phyloP scores from a whole-genome alignment of 2,888 invertebrate species.

The Ephialtes manifestator region DNA sequence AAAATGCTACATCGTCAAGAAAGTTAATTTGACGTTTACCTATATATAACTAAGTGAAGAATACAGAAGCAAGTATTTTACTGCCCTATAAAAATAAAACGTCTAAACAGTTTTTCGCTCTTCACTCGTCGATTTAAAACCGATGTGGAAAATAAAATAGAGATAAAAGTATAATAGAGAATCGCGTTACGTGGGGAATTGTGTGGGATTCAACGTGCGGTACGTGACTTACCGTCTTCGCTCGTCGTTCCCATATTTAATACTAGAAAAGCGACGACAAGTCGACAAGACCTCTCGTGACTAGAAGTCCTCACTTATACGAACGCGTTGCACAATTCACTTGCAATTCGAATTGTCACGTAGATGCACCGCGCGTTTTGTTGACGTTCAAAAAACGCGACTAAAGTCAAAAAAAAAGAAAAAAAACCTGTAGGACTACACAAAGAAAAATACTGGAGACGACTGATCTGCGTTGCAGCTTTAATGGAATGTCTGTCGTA shows the following conservation, averaged over 20 bases:
- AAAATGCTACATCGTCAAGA: no score
- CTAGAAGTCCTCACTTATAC: neutral
- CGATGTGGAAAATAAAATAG: neutral
- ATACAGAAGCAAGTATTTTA: neutral
- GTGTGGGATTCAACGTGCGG: conserved; percentile 22
- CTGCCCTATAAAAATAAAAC: neutral
- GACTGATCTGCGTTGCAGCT: conserved; percentile 11
- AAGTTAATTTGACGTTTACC: no score
- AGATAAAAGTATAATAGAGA: neutral
- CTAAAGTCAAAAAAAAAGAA: neutral
- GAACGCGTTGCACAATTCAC: neutral
- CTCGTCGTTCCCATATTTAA: conserved; percentile 16
- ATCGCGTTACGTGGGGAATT: neutral
- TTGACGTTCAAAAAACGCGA: conserved; percentile 1
- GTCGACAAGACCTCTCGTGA: neutral
- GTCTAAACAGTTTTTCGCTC: neutral
- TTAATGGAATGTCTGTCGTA: conserved; percentile 1
- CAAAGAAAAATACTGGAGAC: neutral
- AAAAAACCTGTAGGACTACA: neutral
- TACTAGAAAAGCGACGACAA: conserved; percentile 23
- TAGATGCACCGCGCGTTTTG: neutral
- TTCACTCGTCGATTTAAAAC: neutral
- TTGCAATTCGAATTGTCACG: conserved; percentile 29
- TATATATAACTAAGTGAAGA: neutral
- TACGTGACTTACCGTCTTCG: conserved; percentile 42